Conservation (phyloP, 2,797 vertebrate species). For the Antrozous pallidus region DNA sequence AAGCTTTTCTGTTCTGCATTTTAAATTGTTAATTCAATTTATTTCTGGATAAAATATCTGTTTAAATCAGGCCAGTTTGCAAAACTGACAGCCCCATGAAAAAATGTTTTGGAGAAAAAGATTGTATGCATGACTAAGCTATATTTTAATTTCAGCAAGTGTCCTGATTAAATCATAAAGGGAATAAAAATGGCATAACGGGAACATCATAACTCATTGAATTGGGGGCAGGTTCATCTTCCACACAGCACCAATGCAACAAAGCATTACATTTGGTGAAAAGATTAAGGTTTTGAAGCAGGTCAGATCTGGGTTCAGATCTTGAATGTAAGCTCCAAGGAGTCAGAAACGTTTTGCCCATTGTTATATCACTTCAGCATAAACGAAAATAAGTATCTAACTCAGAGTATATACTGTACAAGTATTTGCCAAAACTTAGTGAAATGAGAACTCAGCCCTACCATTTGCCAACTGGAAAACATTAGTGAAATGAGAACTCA, state of each 20-base stretch:
- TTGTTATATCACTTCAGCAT: neutral
- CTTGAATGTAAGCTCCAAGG: neutral
- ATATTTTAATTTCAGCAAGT: conserved; percentile 74
- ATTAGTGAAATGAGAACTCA: neutral
- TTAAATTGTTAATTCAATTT: conserved; percentile 77
- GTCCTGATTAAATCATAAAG: conserved; percentile 67
- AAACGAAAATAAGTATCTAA: neutral
- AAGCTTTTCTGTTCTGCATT: conserved; percentile 65
- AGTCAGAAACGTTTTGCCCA: neutral
- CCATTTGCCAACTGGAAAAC: neutral
- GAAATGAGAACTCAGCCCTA: neutral
- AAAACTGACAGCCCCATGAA: conserved; percentile 62
- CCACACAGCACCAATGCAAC: neutral
- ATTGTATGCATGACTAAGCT: conserved; percentile 72
- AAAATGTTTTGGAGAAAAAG: conserved; percentile 23
- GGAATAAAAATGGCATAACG: conserved; percentile 45
- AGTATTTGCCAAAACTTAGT: neutral
- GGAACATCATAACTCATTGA: conserved; percentile 3
- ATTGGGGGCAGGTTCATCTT: conserved; percentile 2
- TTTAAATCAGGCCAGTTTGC: conserved; percentile 68
- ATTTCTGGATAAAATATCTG: conserved; percentile 73
- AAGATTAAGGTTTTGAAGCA: neutral
- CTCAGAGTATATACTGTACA: neutral
- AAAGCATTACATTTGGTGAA: neutral
- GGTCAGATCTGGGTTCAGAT: neutral